These are phyloP conservation scores for Psittacara wagleri DNA, from an alignment of 2,113 vertebrate species.

Conservation along the genomic window DNA sequence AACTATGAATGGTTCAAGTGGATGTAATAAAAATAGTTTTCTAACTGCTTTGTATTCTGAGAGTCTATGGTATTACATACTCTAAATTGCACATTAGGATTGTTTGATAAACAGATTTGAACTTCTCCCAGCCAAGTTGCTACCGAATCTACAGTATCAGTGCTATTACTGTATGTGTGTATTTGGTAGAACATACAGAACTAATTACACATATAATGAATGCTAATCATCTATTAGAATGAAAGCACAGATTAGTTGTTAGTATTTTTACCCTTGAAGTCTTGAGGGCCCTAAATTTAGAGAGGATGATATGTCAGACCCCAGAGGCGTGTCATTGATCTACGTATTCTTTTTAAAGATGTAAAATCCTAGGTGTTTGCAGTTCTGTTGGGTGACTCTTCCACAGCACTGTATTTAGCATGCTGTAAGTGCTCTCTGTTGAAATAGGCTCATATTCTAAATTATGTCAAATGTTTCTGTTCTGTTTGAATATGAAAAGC, in stretches of 20 bases:
- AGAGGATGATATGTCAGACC: constrained; percentile 63
- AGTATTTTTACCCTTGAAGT: constrained; percentile 74
- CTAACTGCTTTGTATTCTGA: constrained; percentile 80
- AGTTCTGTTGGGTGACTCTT: constrained; percentile 68
- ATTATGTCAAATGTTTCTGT: constrained; percentile 73
- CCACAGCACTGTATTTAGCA: constrained; percentile 73
- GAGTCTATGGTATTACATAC: constrained; percentile 74
- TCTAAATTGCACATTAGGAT: constrained; percentile 78
- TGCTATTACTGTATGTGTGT: constrained; percentile 74
- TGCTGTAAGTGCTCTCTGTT: constrained; percentile 77
- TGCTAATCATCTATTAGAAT: constrained; percentile 80
- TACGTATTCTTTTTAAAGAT: constrained; percentile 66
- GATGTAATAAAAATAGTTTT: constrained; percentile 81
- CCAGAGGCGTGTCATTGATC: constrained; percentile 70
- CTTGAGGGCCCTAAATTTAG: constrained; percentile 74
- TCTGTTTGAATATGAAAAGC: constrained; percentile 69
- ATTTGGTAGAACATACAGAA: constrained; percentile 76
- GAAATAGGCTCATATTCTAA: constrained; percentile 75
- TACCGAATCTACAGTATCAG: constrained; percentile 70
- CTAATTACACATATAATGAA: constrained; percentile 77
- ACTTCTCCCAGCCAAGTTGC: constrained; percentile 28
- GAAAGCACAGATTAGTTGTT: constrained; percentile 82
- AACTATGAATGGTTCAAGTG: constrained; percentile 78
- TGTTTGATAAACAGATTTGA: constrained; percentile 77
- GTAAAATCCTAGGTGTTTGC: constrained; percentile 70